Evolutionary conservation across 2,888 invertebrate genomes (phyloP), one percentile per base, ranked within the genome.

Genomic region (Limenitis camilla): DNA sequence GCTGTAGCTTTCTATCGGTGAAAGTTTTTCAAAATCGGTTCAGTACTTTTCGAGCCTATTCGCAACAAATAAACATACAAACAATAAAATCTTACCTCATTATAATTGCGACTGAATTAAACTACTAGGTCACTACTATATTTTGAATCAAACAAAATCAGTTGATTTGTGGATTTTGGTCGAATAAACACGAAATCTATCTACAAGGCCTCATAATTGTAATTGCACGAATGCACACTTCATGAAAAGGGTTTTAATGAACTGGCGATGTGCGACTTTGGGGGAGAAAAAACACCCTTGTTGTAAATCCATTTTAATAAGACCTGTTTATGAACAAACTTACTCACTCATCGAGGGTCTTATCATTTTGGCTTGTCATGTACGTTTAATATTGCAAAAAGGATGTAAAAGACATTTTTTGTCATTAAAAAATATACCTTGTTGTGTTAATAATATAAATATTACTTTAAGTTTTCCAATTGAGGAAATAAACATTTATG

Each of bases 161-260:
- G 32, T 19, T 31, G 32, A 40, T 35, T 35, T 40, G 36, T 28
- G 39, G 32, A 28, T 42, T 33, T 38, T 30, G 32, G 35, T 19
- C 33, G 29, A 33, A 48, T 35, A 30, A 49, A 42, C 45, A 52
- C 36, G 46, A 36, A 44, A 52, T 52, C 61, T 62, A n/a, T n/a
- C n/a, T 56, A 65, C 67, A 69, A 68, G 62, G 58, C 58, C 64
- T 66, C 62, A 67, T 74, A 67, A 78, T 75, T 73, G 69, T 74
- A 74, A 77, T 76, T 71, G 74, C 75, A 69, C 69, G 66, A 70
- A 72, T 72, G 73, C 72, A 72, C 67, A 64, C 69, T 66, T 72
- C 67, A 74, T 76, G 69, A 75, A 76, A 75, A 72, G 73, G 68
- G 71, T 74, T 78, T 73, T 78, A 78, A 78, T 74, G 78, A 78